Base-by-base conservation (phyloP, 2,888 invertebrate genomes). In the Sympetrum striolatum region DNA sequence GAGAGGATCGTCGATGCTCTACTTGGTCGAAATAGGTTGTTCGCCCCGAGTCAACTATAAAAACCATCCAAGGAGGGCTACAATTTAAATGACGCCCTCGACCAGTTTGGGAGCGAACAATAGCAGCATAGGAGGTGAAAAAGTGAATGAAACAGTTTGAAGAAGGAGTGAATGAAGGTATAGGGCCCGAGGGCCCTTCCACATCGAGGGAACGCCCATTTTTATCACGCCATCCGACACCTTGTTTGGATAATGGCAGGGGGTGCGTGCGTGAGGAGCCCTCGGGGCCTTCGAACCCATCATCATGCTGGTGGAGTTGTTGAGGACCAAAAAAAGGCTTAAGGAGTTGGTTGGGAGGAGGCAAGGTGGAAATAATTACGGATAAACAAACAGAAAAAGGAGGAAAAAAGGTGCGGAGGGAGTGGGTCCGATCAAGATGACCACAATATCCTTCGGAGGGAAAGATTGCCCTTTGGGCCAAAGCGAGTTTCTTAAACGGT, bases 221-320 rank as follows among this genome's bases (percentile, higher is more conserved):
- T 86, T 86, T 86, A 86, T 86, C 86, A 86, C 86, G 86, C 86
- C 86, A 86, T 86, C 86, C 86, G 86, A 86, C 86, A 86, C 86
- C 86, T 86, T 86, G 86, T 86, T 86, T 86, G 86, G 86, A 86
- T 86, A 86, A 86, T 86, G 86, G 86, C 86, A 60, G 86, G 25
- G 64, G 60, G 35, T 86, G 60, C 15, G 22, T 10, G 37, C 31
- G 25, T 48, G 82, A 81, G 81, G 48, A 53, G 39, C 25, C 44
- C 39, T 10, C 35, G 35, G 81, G 81, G 81, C 92, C 92, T 92
- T 91, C 92, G 91, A 91, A 90, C 91, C 90, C 91, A 93, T 92
- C 93, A 93, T 86, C 86, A 86, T 86, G 86, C 58, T 82, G 82
- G 82, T 58, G 58, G 82, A 82, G 82, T 82, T 82, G 82, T 58